A percentile compares a stretch with the other conserved stretches of the same genome.
phyloP scores from a whole-genome alignment of 2,888 invertebrate genomes.

The Mythimna loreyi region DNA sequence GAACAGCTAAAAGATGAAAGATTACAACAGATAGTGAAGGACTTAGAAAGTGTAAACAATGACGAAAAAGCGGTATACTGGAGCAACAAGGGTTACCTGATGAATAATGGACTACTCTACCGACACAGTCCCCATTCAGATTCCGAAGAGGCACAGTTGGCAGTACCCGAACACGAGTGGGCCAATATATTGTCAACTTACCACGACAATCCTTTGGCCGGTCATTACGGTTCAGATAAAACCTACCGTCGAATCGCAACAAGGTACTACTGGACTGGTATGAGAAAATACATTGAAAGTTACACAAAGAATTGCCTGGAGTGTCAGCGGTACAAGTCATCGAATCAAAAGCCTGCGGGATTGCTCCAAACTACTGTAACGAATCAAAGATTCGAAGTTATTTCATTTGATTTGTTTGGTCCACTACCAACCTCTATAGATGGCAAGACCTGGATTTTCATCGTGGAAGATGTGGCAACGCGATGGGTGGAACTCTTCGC shows the following conservation, averaged over 20 bases:
- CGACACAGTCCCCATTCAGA: slow-evolving; percentile 27
- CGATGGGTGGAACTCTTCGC: slow-evolving; percentile 61
- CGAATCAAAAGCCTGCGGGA: background rate
- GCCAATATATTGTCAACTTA: slow-evolving; percentile 23
- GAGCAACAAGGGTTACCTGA: slow-evolving; percentile 30
- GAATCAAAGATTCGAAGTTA: background rate
- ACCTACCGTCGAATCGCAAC: slow-evolving; percentile 15
- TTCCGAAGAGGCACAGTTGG: slow-evolving; percentile 33
- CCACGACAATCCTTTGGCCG: slow-evolving; percentile 43
- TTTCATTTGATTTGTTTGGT: slow-evolving; percentile 15
- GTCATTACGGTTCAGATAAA: slow-evolving; percentile 39
- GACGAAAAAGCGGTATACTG: slow-evolving; percentile 32
- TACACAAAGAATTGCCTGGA: background rate
- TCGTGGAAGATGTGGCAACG: slow-evolving; percentile 48
- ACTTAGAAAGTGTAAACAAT: slow-evolving; percentile 13
- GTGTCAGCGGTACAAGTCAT: background rate
- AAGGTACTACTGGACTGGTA: slow-evolving; percentile 24
- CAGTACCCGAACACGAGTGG: slow-evolving; percentile 40
- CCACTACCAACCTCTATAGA: slow-evolving; percentile 13
- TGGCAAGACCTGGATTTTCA: slow-evolving; percentile 20
- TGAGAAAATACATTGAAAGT: background rate
- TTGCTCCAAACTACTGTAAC: background rate
- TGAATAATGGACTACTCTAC: slow-evolving; percentile 37
- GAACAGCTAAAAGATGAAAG: slow-evolving; percentile 37
- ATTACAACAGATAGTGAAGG: slow-evolving; percentile 23